Evolutionary conservation across 2,888 invertebrate genomes (phyloP), one percentile per base, ranked within the genome.

Genomic region (Drosophila buzzatii): DNA sequence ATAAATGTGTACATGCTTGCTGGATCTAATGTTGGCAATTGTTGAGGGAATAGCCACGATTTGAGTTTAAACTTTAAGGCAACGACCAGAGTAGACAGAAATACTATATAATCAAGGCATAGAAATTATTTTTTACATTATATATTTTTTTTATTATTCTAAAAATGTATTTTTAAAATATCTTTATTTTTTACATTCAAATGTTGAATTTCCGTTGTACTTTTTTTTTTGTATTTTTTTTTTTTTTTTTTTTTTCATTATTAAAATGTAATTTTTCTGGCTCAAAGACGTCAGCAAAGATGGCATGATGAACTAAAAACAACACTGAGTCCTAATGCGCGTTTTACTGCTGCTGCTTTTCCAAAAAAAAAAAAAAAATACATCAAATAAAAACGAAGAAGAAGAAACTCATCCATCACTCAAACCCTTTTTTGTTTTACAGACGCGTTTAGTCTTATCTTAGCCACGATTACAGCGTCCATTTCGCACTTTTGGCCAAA

Each of bases 401-500:
- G 18, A 51, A 6, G 7, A 53, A 52, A 59, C 47, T 66, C 74
- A 69, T 75, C 52, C 47, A 75, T 79, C 70, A 70, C 35, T 39
- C 35, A 18, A 42, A 53, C 56, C 59, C 67, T 20, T 31, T 56
- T 57, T 35, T 31, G 45, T 33, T 41, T 64, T 23, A 33, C 14
- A 27, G 33, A 51, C 35, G 51, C 55, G 37, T 47, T 61, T n/a
- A 47, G 60, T 58, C 37, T 67, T 64, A 67, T 82, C 62, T 58
- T 23, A 49, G 8, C 57, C 47, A 70, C 42, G 60, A 70, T 85
- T 65, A 59, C 52, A 63, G 67, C 45, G 58, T 45, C 51, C 65
- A 66, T 84, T 81, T 62, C 37, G 45, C 23, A 45, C 62, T 66
- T 73, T 70, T 61, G 55, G 60, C 66, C 63, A 73, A 77, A 58